A percentile compares a stretch with the other conserved stretches of the same genome.
phyloP scores from a whole-genome alignment of 2,888 invertebrate genomes.

The Pimpla rufipes region DNA sequence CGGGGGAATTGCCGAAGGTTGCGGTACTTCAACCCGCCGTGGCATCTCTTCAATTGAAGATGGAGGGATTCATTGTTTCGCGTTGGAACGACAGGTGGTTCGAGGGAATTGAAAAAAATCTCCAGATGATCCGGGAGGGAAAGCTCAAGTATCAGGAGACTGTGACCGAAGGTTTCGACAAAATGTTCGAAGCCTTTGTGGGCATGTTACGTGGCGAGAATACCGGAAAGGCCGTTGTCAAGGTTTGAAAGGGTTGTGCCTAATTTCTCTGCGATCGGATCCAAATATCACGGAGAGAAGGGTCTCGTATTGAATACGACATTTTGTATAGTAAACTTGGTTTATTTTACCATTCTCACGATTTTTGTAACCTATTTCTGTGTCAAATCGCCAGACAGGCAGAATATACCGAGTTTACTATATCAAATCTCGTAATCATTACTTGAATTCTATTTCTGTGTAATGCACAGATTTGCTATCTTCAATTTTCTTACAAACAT shows the following conservation, averaged over 20 bases:
- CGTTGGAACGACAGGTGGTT: constrained; percentile 88
- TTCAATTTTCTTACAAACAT: not conserved
- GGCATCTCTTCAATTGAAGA: constrained; percentile 87
- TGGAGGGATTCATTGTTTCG: constrained; percentile 88
- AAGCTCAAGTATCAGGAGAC: constrained; percentile 91
- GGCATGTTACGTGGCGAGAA: constrained; percentile 89
- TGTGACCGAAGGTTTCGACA: constrained; percentile 90
- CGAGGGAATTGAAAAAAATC: constrained; percentile 89
- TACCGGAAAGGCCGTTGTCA: constrained; percentile 90
- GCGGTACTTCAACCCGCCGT: constrained; percentile 87
- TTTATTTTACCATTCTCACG: too few species aligned
- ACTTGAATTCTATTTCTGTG: too few species aligned
- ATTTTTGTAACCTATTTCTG: too few species aligned
- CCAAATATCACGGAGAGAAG: too few species aligned
- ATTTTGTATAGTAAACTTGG: too few species aligned
- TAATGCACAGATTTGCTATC: not conserved
- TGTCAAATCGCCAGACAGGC: too few species aligned
- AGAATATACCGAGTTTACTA: too few species aligned
- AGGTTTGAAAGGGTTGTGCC: constrained; percentile 82
- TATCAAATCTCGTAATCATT: too few species aligned
- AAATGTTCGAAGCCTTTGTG: constrained; percentile 90
- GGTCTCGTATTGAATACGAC: too few species aligned
- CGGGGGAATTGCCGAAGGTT: constrained; percentile 85
- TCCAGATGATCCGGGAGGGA: constrained; percentile 89
- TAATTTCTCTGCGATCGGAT: not conserved